Evolutionary conservation across 2,888 invertebrate species (phyloP).

Genomic region (Coecobrya sp.): DNA sequence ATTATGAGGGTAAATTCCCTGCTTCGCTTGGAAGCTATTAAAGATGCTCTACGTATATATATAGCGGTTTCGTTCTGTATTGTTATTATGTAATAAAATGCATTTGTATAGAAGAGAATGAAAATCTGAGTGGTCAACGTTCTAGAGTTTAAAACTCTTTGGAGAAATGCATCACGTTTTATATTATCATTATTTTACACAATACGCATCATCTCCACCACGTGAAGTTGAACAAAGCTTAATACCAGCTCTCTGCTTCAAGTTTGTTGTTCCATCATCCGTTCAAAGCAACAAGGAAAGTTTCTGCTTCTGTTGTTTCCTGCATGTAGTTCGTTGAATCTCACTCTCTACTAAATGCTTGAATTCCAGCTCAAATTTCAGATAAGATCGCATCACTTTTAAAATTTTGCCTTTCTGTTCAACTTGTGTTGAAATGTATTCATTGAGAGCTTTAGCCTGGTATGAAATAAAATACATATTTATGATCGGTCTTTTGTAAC

Average conservation of each 20-base stretch:
- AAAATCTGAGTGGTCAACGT: slow-evolving; percentile 21
- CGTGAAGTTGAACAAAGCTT: not conserved
- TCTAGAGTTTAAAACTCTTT: not conserved
- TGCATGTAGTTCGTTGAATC: not conserved
- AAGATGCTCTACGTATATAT: too few species aligned
- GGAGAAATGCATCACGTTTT: slow-evolving; percentile 28
- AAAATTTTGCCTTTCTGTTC: not conserved
- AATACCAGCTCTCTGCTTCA: not conserved
- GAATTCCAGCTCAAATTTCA: slow-evolving; percentile 61
- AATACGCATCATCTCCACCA: not conserved
- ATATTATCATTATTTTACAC: not conserved
- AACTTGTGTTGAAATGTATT: not conserved
- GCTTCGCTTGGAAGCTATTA: not conserved
- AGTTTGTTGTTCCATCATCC: not conserved
- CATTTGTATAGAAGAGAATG: not conserved
- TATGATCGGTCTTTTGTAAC: slow-evolving; percentile 12
- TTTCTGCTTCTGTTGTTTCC: not conserved
- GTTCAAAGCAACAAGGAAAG: not conserved
- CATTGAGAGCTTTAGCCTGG: slow-evolving; percentile 22
- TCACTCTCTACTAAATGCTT: slow-evolving; percentile 4
- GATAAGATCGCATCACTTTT: slow-evolving; percentile 40
- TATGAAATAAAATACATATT: not conserved
- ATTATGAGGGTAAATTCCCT: not conserved
- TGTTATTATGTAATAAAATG: not conserved
- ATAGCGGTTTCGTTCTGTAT: not conserved